These are phyloP conservation scores for Drosophila ercepeae DNA, from an alignment of 1,140 invertebrate genomes.

Conservation along the genomic window DNA sequence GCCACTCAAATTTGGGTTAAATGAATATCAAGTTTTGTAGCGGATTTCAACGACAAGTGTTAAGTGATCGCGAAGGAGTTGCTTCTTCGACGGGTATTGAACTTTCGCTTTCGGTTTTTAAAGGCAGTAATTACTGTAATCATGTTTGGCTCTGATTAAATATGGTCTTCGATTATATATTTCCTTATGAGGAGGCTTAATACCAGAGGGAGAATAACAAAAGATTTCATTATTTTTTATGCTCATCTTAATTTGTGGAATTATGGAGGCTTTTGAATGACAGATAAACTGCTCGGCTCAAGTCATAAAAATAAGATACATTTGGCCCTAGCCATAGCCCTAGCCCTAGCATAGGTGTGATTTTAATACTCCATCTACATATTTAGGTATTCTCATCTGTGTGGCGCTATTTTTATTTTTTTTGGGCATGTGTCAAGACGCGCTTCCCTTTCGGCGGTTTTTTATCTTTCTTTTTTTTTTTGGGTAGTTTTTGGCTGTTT, in stretches of 20 bases:
- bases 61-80: conserved; percentile 15
- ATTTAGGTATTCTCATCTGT: conserved; percentile 40
- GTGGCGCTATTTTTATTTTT: conserved; percentile 53
- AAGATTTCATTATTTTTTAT: conserved; percentile 60
- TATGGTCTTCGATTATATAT: conserved; percentile 13
- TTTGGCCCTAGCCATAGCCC: conserved; percentile 13
- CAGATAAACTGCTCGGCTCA: conserved; percentile 33
- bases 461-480: conserved; percentile 20
- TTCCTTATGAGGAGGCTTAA: not conserved
- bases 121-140: conserved; percentile 46
- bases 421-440: conserved; percentile 60
- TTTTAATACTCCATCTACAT: conserved; percentile 51
- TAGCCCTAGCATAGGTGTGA: conserved; percentile 49
- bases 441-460: conserved; percentile 46
- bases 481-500: conserved; percentile 21
- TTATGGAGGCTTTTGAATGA: conserved; percentile 50
- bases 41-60: conserved; percentile 9
- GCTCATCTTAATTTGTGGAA: conserved; percentile 64
- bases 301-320: conserved; percentile 36
- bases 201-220: conserved; percentile 1
- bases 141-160: conserved; percentile 30
- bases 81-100: conserved; percentile 16
- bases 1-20: conserved; percentile 54
- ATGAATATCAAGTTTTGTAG: conserved; percentile 36
- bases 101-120: conserved; percentile 48